These are phyloP conservation scores for Drosophila ambigua DNA, from an alignment of 1,140 invertebrate genomes.

Conservation along the genomic window DNA sequence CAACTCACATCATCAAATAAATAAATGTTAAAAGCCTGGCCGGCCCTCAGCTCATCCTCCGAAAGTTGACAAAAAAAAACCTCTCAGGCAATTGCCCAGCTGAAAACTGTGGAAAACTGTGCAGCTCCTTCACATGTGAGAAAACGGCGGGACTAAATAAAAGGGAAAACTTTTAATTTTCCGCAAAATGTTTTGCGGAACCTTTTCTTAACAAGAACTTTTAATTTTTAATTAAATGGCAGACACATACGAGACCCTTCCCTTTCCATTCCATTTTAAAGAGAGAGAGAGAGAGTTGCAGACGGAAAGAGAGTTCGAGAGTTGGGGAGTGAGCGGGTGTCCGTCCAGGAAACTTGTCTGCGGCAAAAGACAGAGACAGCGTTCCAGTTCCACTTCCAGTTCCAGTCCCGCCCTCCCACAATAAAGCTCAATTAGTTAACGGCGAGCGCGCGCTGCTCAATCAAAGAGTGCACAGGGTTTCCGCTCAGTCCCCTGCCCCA, in stretches of 20 bases:
- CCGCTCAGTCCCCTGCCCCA: conserved; percentile 6
- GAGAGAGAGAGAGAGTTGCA: neutral
- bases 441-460: conserved; percentile 62
- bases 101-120: conserved; percentile 47
- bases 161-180: conserved; percentile 79
- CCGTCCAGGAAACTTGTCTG: conserved; percentile 54
- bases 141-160: conserved; percentile 32
- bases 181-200: conserved; percentile 63
- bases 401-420: conserved; percentile 52
- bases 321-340: conserved; percentile 20
- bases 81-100: conserved; percentile 33
- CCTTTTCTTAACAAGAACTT: conserved; percentile 75
- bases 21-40: conserved; percentile 14
- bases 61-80: conserved; percentile 15
- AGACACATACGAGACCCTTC: conserved; percentile 14
- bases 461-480: conserved; percentile 46
- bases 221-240: conserved; percentile 79
- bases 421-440: conserved; percentile 79
- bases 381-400: conserved; percentile 3
- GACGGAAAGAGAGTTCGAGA: neutral
- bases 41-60: neutral
- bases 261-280: neutral
- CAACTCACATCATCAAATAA: neutral
- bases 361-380: conserved; percentile 15
- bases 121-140: conserved; percentile 55